Evolutionary conservation across 1,140 invertebrate genomes (phyloP).

Genomic region (Pteromalus puparum): DNA sequence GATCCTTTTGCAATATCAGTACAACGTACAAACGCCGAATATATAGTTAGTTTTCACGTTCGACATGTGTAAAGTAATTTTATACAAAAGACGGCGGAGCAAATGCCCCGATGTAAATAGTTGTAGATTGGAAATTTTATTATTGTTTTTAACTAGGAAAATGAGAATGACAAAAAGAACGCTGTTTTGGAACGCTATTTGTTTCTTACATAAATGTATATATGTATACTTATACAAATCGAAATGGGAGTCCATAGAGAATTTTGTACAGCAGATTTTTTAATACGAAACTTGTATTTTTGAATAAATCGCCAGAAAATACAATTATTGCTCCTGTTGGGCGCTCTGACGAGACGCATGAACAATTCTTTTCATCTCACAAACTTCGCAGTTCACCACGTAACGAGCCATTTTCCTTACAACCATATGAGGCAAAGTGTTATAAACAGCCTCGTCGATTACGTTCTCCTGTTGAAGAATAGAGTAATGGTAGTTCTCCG

Average conservation of each 20-base stretch:
- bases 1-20: conserved; percentile 98
- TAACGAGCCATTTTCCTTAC: too few species aligned
- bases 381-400: too few species aligned
- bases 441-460: too few species aligned
- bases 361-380: too few species aligned
- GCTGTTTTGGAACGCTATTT: too few species aligned
- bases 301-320: conserved; percentile 17
- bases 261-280: conserved; percentile 21
- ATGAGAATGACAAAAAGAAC: too few species aligned
- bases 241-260: neutral
- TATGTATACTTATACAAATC: neutral
- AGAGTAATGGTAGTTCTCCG: too few species aligned
- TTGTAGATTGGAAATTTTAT: conserved; percentile 6
- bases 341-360: too few species aligned
- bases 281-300: conserved; percentile 26
- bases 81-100: neutral
- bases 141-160: neutral
- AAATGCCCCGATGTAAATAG: conserved; percentile 22
- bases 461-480: too few species aligned
- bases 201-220: conserved; percentile 3
- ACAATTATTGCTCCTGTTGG: too few species aligned
- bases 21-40: conserved; percentile 95
- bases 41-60: conserved; percentile 97
- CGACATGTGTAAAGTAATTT: conserved; percentile 69
- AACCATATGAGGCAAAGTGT: too few species aligned